These are phyloP conservation scores for Takifugu ocellatus DNA, from an alignment of 2,797 vertebrate species.

Conservation along the genomic window DNA sequence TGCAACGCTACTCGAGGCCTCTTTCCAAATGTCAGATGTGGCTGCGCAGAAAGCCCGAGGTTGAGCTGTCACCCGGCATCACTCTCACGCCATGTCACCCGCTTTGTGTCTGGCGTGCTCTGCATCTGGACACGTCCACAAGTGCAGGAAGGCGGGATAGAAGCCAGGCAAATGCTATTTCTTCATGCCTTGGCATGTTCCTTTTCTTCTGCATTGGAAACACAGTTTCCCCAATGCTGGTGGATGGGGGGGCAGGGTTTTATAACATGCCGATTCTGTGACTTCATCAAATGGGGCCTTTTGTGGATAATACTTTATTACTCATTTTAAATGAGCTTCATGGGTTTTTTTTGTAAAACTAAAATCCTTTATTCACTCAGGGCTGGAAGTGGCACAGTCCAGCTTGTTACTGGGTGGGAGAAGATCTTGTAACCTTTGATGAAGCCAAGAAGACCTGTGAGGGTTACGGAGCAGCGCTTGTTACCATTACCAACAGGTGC, in stretches of 20 bases:
- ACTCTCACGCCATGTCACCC: conserved; percentile 18
- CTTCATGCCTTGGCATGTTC: conserved; percentile 26
- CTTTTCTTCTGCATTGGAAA: conserved; percentile 18
- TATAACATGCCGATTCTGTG: too few species aligned
- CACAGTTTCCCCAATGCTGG: neutral
- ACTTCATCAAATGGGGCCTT: too few species aligned
- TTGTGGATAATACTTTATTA: too few species aligned
- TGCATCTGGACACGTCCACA: conserved; percentile 47
- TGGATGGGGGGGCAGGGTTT: too few species aligned
- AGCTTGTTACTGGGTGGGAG: conserved; percentile 91
- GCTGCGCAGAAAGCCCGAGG: conserved; percentile 24
- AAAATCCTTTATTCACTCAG: conserved; percentile 55
- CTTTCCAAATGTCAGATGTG: conserved; percentile 27
- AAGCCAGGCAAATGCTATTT: conserved; percentile 32
- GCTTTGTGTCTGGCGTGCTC: conserved; percentile 26
- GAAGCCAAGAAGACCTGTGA: conserved; percentile 84
- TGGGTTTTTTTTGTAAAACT: too few species aligned
- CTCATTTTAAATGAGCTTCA: neutral
- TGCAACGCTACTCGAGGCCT: conserved; percentile 25
- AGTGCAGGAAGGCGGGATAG: conserved; percentile 23
- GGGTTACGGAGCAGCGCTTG: conserved; percentile 76
- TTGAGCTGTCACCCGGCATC: conserved; percentile 14
- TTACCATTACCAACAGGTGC: conserved; percentile 90
- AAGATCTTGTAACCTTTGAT: conserved; percentile 81
- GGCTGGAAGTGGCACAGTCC: conserved; percentile 98